These are phyloP conservation scores for Cetoscarus ocellatus DNA, from an alignment of 2,797 vertebrate species.

Conservation along the genomic window DNA sequence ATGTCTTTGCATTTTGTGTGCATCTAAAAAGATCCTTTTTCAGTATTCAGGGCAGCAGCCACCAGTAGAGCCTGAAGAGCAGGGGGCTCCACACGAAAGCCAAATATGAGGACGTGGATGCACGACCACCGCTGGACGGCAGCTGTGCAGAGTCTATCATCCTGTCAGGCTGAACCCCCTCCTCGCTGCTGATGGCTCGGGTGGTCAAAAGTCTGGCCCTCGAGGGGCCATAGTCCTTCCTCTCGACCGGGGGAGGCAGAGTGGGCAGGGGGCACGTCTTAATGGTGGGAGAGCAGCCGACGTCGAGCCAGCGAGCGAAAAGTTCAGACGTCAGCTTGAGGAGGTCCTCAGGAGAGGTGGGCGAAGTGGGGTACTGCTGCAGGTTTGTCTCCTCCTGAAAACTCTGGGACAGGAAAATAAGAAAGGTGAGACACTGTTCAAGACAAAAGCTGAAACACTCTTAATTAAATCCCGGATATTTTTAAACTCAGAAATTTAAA, in stretches of 20 bases:
- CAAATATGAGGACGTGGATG: slow-evolving; percentile 12
- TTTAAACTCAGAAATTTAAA: too few relatives aligned
- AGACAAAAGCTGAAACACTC: neutral
- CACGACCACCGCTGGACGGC: slow-evolving; percentile 29
- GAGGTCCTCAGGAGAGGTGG: slow-evolving; percentile 82
- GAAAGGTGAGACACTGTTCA: neutral
- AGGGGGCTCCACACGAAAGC: slow-evolving; percentile 65
- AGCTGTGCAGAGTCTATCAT: slow-evolving; percentile 30
- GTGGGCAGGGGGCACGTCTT: slow-evolving; percentile 73
- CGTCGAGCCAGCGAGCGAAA: slow-evolving; percentile 73
- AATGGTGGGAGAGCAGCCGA: slow-evolving; percentile 61
- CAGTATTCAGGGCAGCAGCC: slow-evolving; percentile 64
- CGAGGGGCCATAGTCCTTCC: slow-evolving; percentile 54
- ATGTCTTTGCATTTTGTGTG: slow-evolving; percentile 77
- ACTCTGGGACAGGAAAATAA: slow-evolving; percentile 59
- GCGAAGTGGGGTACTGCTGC: slow-evolving; percentile 40
- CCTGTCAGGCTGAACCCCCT: slow-evolving; percentile 29
- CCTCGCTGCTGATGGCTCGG: slow-evolving; percentile 41
- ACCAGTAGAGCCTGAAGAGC: slow-evolving; percentile 73
- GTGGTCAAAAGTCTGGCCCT: slow-evolving; percentile 73
- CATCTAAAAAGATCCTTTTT: slow-evolving; percentile 49
- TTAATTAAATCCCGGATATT: neutral
- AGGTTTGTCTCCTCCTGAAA: slow-evolving; percentile 77
- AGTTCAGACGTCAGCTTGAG: slow-evolving; percentile 79
- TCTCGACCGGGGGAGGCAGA: slow-evolving; percentile 53